Percentiles rank a stretch among this genome's conserved stretches.
Evolutionary conservation across 2,888 invertebrate genomes (phyloP).

Genomic region (Nomada ruficornis): DNA sequence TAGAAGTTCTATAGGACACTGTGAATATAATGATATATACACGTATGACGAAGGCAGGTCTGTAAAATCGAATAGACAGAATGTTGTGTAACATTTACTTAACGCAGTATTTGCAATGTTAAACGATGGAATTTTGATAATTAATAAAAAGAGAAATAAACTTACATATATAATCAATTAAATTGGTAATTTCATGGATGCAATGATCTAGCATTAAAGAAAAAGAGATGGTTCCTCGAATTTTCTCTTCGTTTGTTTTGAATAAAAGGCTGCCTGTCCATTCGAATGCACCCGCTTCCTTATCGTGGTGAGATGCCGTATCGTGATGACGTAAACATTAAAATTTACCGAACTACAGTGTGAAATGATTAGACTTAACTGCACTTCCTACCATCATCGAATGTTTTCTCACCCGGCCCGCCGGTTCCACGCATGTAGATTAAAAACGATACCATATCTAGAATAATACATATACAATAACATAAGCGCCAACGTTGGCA

Average conservation of each 20-base stretch:
- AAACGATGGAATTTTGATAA: conserved; percentile 15
- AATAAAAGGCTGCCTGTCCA: conserved; percentile 33
- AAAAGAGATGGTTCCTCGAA: conserved; percentile 40
- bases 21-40: conserved; percentile 66
- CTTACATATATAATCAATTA: background rate
- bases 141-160: background rate
- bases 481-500: conserved; percentile 47
- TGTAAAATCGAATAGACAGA: conserved; percentile 58
- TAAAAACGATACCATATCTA: conserved; percentile 61
- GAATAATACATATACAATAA: conserved; percentile 63
- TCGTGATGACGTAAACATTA: conserved; percentile 44
- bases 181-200: background rate
- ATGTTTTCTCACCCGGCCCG: conserved; percentile 69
- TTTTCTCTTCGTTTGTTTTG: background rate
- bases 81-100: conserved; percentile 26
- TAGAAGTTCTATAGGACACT: conserved; percentile 67
- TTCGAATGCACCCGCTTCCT: conserved; percentile 46
- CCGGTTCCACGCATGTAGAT: conserved; percentile 71
- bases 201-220: conserved; percentile 2
- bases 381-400: conserved; percentile 59
- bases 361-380: conserved; percentile 56
- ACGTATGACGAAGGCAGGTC: conserved; percentile 57
- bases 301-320: conserved; percentile 41
- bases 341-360: conserved; percentile 45
- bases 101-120: background rate